Evolutionary conservation across 2,888 invertebrate species (phyloP).

Genomic region (Thysanoteuthis rhombus): DNA sequence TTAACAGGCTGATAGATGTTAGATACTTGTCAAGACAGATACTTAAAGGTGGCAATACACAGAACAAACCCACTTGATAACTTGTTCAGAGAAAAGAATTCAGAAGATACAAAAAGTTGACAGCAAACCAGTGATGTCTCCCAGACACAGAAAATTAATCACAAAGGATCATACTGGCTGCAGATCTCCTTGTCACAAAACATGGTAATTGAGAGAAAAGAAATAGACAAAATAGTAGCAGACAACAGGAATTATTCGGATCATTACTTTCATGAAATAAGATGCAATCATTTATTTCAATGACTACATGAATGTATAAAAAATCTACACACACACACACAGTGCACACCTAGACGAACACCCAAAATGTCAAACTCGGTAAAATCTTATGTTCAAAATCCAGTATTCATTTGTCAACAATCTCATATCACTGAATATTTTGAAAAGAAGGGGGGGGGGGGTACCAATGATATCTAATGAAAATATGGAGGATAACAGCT

Average conservation of each 20-base stretch:
- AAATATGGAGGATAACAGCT: too few species aligned
- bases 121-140: too few species aligned
- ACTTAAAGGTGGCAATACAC: neutral
- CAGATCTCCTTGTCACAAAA: neutral
- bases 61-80: neutral
- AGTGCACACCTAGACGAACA: neutral
- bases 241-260: too few species aligned
- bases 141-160: neutral
- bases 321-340: too few species aligned
- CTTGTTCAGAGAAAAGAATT: neutral
- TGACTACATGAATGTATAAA: too few species aligned
- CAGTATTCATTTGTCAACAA: neutral
- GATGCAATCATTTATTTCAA: too few species aligned
- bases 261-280: too few species aligned
- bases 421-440: too few species aligned
- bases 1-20: neutral
- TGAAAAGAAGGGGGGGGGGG: too few species aligned
- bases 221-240: too few species aligned
- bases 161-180: neutral
- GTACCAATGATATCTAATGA: too few species aligned
- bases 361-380: neutral
- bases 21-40: neutral
- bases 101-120: neutral
- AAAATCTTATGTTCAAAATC: neutral
- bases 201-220: neutral